Evolutionary conservation across 1,140 invertebrate species (phyloP).

Genomic region (Micrasema longulum): DNA sequence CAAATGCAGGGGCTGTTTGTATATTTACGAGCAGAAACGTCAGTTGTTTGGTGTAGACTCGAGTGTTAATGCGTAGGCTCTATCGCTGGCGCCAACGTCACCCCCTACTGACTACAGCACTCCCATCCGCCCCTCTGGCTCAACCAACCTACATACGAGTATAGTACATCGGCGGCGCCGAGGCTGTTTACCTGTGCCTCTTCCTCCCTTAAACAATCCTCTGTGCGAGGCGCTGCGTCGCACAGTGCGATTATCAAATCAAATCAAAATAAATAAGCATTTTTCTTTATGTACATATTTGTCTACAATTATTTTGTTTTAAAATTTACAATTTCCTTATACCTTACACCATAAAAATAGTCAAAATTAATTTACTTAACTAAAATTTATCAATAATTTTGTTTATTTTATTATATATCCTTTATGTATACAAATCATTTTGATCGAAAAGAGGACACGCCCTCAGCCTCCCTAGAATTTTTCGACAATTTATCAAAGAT

Average conservation of each 20-base stretch:
- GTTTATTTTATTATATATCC: too few relatives aligned
- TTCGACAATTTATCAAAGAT: too few relatives aligned
- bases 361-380: too few relatives aligned
- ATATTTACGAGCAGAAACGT: constrained; percentile 28
- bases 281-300: too few relatives aligned
- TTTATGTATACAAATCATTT: too few relatives aligned
- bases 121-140: not conserved
- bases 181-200: constrained; percentile 34
- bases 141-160: not conserved
- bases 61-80: constrained; percentile 45
- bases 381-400: too few relatives aligned
- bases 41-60: constrained; percentile 8
- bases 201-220: constrained; percentile 15
- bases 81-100: constrained; percentile 17
- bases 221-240: not conserved
- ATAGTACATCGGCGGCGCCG: constrained; percentile 32
- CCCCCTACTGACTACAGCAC: not conserved
- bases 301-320: too few relatives aligned
- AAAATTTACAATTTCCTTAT: too few relatives aligned
- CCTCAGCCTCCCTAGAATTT: too few relatives aligned
- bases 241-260: not conserved
- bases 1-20: constrained; percentile 3
- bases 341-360: too few relatives aligned
- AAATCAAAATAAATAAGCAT: too few relatives aligned
- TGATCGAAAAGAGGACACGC: too few relatives aligned